Percentiles rank a stretch among this genome's conserved stretches.
phyloP scores from a whole-genome alignment of 2,113 vertebrate species.

The Mobula hypostoma region DNA sequence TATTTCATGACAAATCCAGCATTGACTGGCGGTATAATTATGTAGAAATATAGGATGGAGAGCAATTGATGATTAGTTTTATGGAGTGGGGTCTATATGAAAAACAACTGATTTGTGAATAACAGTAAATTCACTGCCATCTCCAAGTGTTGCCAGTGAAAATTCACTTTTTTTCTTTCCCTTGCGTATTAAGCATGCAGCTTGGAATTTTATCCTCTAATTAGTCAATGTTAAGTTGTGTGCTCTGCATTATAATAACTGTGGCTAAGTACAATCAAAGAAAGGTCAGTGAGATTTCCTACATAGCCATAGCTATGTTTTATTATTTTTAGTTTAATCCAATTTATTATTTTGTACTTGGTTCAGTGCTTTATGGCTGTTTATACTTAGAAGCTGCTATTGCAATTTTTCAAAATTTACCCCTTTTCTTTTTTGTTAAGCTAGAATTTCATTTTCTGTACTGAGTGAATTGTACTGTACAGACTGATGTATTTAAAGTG shows the following conservation, averaged over 20 bases:
- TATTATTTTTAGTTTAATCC: slow-evolving; percentile 14
- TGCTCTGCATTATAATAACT: slow-evolving; percentile 62
- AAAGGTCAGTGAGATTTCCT: slow-evolving; percentile 48
- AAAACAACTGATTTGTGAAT: slow-evolving; percentile 31
- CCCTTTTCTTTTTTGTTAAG: slow-evolving; percentile 50
- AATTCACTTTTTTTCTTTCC: slow-evolving; percentile 56
- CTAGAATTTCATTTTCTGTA: slow-evolving; percentile 43
- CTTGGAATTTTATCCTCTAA: slow-evolving; percentile 55
- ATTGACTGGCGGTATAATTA: slow-evolving; percentile 18
- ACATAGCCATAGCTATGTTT: slow-evolving; percentile 28
- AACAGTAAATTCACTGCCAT: slow-evolving; percentile 37
- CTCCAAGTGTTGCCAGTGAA: slow-evolving; percentile 54
- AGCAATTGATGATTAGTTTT: not conserved
- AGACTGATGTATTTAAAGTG: slow-evolving; percentile 46
- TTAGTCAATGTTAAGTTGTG: slow-evolving; percentile 60
- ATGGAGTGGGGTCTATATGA: not conserved
- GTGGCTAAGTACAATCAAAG: slow-evolving; percentile 65
- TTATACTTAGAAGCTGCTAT: slow-evolving; percentile 58
- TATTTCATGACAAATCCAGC: slow-evolving; percentile 17
- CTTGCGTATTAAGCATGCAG: slow-evolving; percentile 67
- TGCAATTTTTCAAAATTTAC: slow-evolving; percentile 52
- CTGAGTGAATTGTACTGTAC: slow-evolving; percentile 54
- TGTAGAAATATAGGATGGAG: not conserved
- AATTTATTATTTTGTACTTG: slow-evolving; percentile 42
- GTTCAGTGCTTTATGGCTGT: slow-evolving; percentile 59